These are phyloP conservation scores for Dichetophora obliterata DNA, from an alignment of 2,888 invertebrate species.

Conservation along the genomic window DNA sequence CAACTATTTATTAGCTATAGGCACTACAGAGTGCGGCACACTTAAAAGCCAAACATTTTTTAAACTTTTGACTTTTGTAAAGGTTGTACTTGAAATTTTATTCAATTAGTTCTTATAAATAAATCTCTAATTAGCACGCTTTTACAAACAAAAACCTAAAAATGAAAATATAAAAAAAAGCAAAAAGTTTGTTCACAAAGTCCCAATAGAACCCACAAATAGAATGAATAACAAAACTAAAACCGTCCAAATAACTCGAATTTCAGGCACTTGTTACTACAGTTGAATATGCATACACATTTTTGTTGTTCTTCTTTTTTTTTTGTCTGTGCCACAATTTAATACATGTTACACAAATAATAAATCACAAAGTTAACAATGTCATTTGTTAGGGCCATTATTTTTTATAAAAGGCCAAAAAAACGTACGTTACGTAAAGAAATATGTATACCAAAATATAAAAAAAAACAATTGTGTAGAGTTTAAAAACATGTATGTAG, in stretches of 20 bases:
- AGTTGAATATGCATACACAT: slow-evolving; percentile 25
- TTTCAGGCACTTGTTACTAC: slow-evolving; percentile 55
- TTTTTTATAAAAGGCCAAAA: not conserved
- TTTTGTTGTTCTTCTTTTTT: too few relatives aligned
- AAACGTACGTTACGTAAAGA: not conserved
- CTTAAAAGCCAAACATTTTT: not conserved
- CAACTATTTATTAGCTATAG: not conserved
- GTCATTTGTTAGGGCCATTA: not conserved
- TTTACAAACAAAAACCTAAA: not conserved
- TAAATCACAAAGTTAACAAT: slow-evolving; percentile 28
- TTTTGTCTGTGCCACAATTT: not conserved
- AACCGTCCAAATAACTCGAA: slow-evolving; percentile 56
- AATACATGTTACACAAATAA: slow-evolving; percentile 20
- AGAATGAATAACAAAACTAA: slow-evolving; percentile 40
- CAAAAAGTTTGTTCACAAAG: not conserved
- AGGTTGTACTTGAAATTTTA: slow-evolving; percentile 15
- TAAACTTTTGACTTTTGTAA: not conserved
- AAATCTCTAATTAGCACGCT: not conserved
- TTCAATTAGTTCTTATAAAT: not conserved
- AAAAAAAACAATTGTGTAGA: slow-evolving; percentile 14
- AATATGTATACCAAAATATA: slow-evolving; percentile 23
- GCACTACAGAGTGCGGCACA: not conserved
- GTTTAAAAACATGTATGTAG: not conserved
- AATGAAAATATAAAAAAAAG: too few relatives aligned
- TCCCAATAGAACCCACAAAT: slow-evolving; percentile 24